Percentiles rank a stretch among this genome's conserved stretches.
phyloP scores from a whole-genome alignment of 2,797 vertebrate species.

The Rhabdomys pumilio region DNA sequence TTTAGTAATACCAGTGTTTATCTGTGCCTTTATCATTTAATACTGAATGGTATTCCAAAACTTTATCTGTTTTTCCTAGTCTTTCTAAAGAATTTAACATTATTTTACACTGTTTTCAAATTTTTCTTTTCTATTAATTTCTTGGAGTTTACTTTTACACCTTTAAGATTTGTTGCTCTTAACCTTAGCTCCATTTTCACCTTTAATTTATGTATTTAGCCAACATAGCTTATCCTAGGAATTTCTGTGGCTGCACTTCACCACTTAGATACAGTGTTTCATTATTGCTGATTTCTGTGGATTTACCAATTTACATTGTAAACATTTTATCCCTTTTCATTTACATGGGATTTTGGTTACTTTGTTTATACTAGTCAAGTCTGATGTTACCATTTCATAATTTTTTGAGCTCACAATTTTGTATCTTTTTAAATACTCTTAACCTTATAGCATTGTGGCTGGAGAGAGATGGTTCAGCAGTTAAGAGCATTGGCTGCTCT shows the following conservation, averaged over 20 bases:
- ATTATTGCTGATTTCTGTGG: slow-evolving; percentile 38
- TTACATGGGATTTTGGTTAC: neutral
- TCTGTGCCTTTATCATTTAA: slow-evolving; percentile 1
- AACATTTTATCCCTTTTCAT: slow-evolving; percentile 30
- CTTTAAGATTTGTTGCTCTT: slow-evolving; percentile 1
- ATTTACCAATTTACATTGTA: neutral
- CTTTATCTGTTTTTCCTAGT: slow-evolving; percentile 16
- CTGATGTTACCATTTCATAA: neutral
- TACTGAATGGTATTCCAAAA: neutral
- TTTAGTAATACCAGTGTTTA: slow-evolving; percentile 9
- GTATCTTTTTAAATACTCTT: slow-evolving; percentile 23
- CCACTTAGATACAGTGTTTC: neutral
- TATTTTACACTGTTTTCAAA: neutral
- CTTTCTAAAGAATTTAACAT: neutral
- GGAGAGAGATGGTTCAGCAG: neutral
- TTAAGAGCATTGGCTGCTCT: neutral
- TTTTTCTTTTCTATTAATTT: neutral
- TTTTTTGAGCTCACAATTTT: slow-evolving; percentile 30
- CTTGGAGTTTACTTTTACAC: neutral
- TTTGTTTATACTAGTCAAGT: neutral
- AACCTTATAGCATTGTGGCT: neutral
- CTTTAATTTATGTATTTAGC: neutral
- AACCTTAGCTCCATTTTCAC: neutral
- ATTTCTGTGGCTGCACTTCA: neutral
- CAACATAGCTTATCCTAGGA: neutral